Base-by-base conservation (phyloP, 2,888 invertebrate species). In the Brenthis ino region DNA sequence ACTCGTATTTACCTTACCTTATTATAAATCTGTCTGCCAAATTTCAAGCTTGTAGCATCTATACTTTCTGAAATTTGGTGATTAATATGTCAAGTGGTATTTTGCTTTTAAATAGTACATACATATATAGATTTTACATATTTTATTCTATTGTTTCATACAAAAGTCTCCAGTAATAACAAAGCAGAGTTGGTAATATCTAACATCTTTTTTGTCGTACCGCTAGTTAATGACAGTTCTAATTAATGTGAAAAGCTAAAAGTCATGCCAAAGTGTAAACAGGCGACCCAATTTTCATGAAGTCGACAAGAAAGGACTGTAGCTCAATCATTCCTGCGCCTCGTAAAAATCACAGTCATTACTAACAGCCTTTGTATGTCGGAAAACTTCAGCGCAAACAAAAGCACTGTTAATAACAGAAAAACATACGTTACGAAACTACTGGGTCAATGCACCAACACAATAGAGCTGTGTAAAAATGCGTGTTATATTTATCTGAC, bases 361-460 rank as follows among this genome's bases (percentile, higher is more conserved):
- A 72, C 65, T 47, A 64, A 20, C 65, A 64, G 67, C 47, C 65
- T 72, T 68, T 72, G 69, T 67, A 63, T 12, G 65, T 24, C 54
- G 64, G 60, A 69, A 65, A 67, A 65, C 65, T 63, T 51, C 47
- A 55, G 28, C 43, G 58, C 58, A 67, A 76, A 77, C 73, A 76
- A 75, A 75, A 72, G 67, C 67, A 72, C 74, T 72, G 79, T 76
- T 79, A 79, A 80, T 79, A 76, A 77, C 79, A 77, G 77, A 77
- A 73, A 76, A 81, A 87, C 86, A 88, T 83, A 81, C 80, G 77
- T 87, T 85, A 83, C 82, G 79, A 84, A 87, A 85, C 77, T 75
- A 67, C 76, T 79, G 78, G 87, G 85, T 87, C 86, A 85, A 80
- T 79, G 87, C 75, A 84, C 88, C 75, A 63, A 63, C 58, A 75